A percentile compares a stretch with the other conserved stretches of the same genome.
These are phyloP conservation scores for Rattus norvegicus DNA, from an alignment of 2,113 vertebrate species.

Conservation along the genomic window GRCr8 NC_086032.1:36192001-36192500, in stretches of 20 bases:
- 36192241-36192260: neutral
- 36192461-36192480: neutral
- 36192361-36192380: slow-evolving; percentile 15
- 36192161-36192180: slow-evolving; percentile 19
- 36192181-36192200: neutral
- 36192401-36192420: neutral
- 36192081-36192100: neutral
- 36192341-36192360: neutral
- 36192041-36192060: neutral
- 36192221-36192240: neutral
- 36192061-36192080: neutral
- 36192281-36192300: neutral
- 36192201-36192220: slow-evolving; percentile 18
- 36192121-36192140: neutral
- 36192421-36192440: neutral
- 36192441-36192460: neutral
- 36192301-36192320: slow-evolving; percentile 5
- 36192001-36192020: neutral
- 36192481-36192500: neutral
- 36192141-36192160: neutral
- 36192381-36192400: slow-evolving; percentile 16
- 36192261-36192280: neutral
- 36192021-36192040: neutral
- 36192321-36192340: slow-evolving; percentile 36
- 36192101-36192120: neutral